phyloP scores from a whole-genome alignment of 2,888 invertebrate genomes.

The Prosopocoilus inquinatus region DNA sequence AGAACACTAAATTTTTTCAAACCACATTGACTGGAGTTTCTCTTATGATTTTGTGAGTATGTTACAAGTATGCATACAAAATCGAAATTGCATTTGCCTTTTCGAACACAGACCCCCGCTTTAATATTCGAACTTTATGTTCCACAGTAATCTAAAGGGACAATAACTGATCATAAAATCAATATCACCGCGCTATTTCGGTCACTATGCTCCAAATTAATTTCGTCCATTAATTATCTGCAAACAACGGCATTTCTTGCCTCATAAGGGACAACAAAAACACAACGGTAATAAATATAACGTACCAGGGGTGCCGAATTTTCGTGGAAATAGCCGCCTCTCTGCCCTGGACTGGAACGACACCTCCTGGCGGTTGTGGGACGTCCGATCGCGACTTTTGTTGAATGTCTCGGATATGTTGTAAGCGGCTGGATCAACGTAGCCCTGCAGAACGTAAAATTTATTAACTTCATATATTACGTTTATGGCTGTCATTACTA shows the following conservation, averaged over 20 bases:
- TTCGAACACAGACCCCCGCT: no score
- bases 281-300: slow-evolving; percentile 18
- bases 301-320: slow-evolving; percentile 28
- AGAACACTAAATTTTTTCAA: no score
- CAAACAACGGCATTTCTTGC: slow-evolving; percentile 1
- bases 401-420: slow-evolving; percentile 30
- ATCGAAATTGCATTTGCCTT: no score
- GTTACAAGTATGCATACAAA: no score
- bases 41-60: no score
- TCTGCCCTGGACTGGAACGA: slow-evolving; percentile 32
- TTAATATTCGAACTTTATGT: no score
- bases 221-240: slow-evolving; percentile 14
- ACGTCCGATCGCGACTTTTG: slow-evolving; percentile 33
- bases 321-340: slow-evolving; percentile 20
- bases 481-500: slow-evolving; percentile 23
- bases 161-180: no score
- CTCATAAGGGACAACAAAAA: not conserved
- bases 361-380: slow-evolving; percentile 34
- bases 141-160: no score
- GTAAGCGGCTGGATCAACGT: slow-evolving; percentile 31
- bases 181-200: not conserved
- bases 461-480: slow-evolving; percentile 28
- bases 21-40: no score
- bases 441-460: slow-evolving; percentile 25
- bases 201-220: slow-evolving; percentile 12